These are phyloP conservation scores for Peromyscus eremicus DNA, from an alignment of 2,797 vertebrate genomes.

Conservation along the genomic window DNA sequence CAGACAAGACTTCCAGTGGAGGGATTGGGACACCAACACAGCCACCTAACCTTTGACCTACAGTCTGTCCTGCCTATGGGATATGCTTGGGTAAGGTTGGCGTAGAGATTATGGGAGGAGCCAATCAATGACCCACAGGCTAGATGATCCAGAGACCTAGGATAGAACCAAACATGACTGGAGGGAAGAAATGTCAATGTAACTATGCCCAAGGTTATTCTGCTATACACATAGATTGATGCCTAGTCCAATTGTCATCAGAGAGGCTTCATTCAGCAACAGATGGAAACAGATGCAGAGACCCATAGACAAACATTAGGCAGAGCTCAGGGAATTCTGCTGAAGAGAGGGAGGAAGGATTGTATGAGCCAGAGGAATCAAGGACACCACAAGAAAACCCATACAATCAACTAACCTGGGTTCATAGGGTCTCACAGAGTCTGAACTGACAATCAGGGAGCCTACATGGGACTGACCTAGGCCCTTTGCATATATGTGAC, in stretches of 20 bases:
- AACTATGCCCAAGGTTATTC: background rate
- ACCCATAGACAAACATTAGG: background rate
- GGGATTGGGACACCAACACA: background rate
- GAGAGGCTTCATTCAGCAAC: background rate
- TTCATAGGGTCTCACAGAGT: background rate
- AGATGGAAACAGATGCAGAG: background rate
- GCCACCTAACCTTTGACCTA: background rate
- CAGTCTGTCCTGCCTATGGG: background rate
- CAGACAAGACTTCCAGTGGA: background rate
- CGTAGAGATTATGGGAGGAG: background rate
- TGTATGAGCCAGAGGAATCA: background rate
- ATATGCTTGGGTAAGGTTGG: background rate
- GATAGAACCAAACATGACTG: background rate
- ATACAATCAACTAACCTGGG: background rate
- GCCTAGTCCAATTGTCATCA: background rate
- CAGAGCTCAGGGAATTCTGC: background rate
- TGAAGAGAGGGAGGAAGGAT: background rate
- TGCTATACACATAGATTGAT: background rate
- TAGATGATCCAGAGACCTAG: background rate
- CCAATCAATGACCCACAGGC: background rate
- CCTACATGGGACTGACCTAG: background rate
- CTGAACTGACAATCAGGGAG: background rate
- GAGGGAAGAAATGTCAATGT: background rate
- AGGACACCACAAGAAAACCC: background rate
- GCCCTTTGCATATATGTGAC: background rate